Evolutionary conservation across 2,888 invertebrate genomes (phyloP), one percentile per base, ranked within the genome.

Genomic region (Cenopis cana): DNA sequence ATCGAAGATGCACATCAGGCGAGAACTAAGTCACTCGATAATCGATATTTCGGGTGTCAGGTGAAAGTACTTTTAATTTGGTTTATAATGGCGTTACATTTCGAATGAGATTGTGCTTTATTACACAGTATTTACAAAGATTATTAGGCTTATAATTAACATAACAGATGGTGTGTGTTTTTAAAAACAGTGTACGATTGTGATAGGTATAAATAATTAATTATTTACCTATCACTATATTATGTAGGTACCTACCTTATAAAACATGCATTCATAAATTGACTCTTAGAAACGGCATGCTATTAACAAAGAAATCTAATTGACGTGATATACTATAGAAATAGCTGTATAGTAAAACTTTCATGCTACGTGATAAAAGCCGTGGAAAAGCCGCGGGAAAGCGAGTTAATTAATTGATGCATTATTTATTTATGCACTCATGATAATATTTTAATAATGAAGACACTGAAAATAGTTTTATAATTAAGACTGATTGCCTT

Each of bases 21-120:
- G 4, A 54, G 6, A 54, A 54, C 64, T 46, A 56, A 33, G 55
- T 65, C 65, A 65, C 55, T 46, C 65, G 41, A 46, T 46, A 55
- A 65, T 65, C 65, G 46, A 65, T 65, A 55, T 65, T 62, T 65
- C 29, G 55, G 55, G 65, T 65, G 55, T 55, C 55, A 65, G 29
- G 65, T 29, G 65, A 65, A 65, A 65, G 65, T 55, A 55, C 50
- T n/a, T 52, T 18, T 46, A 65, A 65, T 65, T 65, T 24, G 17
- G 41, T 41, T 38, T 46, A 46, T 55, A 65, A 65, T 46, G 29
- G 41, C 18, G 8, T 56, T 46, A 33, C 10, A 65, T 38, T 50
- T 18, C 9, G n/a, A 36, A 54, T 61, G 61, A 61, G 11, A 24
- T 14, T 24, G 24, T 12, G 49, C 49, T 18, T 61, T 50, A 50